These are phyloP conservation scores for Bubo blakistoni DNA, from an alignment of 2,113 vertebrate species.

Conservation along the genomic window DNA sequence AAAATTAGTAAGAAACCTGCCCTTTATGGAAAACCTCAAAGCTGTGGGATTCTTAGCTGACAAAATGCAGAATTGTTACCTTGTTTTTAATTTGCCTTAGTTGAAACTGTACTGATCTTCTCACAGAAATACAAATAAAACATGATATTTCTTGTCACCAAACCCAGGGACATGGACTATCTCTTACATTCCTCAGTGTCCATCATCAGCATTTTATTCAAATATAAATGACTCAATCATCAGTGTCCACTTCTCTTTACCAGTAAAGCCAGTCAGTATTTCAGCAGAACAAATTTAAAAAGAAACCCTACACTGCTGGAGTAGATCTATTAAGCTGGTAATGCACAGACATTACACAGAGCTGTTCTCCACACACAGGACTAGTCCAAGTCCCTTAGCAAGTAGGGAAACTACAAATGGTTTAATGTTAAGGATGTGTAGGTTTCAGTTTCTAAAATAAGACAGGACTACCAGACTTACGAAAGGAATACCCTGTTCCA, in stretches of 20 bases:
- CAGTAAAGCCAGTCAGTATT: background rate
- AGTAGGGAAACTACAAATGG: background rate
- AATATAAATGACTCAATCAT: background rate
- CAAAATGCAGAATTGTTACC: background rate
- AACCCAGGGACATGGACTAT: background rate
- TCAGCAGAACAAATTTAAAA: background rate
- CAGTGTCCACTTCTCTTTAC: background rate
- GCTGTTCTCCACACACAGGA: background rate
- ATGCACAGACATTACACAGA: background rate
- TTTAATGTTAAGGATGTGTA: background rate
- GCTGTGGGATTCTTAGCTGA: background rate
- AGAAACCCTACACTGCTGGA: background rate
- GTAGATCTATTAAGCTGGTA: background rate
- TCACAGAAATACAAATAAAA: background rate
- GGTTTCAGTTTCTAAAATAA: background rate
- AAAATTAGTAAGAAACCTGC: background rate
- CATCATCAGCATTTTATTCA: background rate
- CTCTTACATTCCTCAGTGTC: background rate
- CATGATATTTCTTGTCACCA: background rate
- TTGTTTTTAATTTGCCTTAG: background rate
- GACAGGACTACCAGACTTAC: background rate
- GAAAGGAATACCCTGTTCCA: fast-evolving
- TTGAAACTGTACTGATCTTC: background rate
- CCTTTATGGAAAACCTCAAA: background rate
- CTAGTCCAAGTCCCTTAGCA: background rate